Base-by-base conservation (phyloP, 1,140 invertebrate genomes). In the Lysiphlebus fabarum region DNA sequence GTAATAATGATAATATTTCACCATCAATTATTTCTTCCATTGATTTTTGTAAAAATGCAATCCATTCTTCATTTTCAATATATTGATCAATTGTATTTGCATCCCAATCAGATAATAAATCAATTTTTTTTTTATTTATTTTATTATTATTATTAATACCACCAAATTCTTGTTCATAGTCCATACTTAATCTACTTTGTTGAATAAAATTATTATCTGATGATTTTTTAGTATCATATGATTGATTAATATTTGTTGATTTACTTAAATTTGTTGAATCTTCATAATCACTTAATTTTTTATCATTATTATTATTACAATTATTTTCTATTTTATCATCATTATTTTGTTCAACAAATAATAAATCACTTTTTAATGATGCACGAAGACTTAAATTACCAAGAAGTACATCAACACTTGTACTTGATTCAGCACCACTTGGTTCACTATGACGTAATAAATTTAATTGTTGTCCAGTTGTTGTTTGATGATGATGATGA, bases 41-140 rank as follows among this genome's bases (percentile, higher is more conserved):
- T 62, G 80, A 92, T 85, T 53, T 86, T 83, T 70, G 84, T 5
- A 91, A 67, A 57, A 82, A 82, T 0, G 69, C 79, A 4, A 90
- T 81, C 90, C 90, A 93, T 75, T 93, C 90, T 61, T 91, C 90
- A 62, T 89, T 86, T 76, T 93, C 90, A 53, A 92, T 89, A 6
- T 86, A 85, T 40, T 82, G 81, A 33, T 79, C 77, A 0, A 81
- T 71, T 49, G 78, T 76, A 40, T 66, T 66, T 5, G 80, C 73
- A 45, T 76, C 73, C 66, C 73, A 76, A 56, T 73, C 73, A 0
- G 73, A 61, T 48, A 74, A 66, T 62, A 70, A 64, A 8, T 60
- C 61, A 7, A 65, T 50, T 37, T 69, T 72, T 34, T 59, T 26
- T 42, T 62, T 64, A 8, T 56, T 62, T 4, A 42, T 17, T 33